These are phyloP conservation scores for Nasonovia ribisnigri DNA, from an alignment of 2,888 invertebrate genomes.

Conservation along the genomic window DNA sequence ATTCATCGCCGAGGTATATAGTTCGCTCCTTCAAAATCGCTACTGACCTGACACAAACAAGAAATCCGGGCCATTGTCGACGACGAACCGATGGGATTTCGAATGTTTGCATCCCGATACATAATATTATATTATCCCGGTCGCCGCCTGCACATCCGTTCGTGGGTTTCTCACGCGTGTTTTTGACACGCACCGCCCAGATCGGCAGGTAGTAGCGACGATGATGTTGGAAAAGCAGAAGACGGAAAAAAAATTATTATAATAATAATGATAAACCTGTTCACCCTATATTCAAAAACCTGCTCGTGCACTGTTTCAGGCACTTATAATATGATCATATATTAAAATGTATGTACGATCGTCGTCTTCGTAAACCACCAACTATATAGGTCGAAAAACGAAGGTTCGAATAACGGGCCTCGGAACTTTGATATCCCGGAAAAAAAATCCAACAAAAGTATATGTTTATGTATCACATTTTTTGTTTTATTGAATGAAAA, in stretches of 20 bases:
- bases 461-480: background rate
- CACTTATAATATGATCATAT: background rate
- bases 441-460: background rate
- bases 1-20: background rate
- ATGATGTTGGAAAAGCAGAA: background rate
- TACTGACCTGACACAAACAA: slow-evolving; percentile 49
- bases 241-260: background rate
- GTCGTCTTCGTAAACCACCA: too few relatives aligned
- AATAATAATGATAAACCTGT: slow-evolving; percentile 40
- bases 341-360: background rate
- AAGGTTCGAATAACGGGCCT: too few relatives aligned
- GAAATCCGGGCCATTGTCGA: slow-evolving; percentile 27
- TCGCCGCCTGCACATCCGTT: slow-evolving; percentile 39
- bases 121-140: background rate
- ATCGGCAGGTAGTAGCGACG: background rate
- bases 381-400: too few relatives aligned
- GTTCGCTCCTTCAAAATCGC: slow-evolving; percentile 39
- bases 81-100: slow-evolving; percentile 4
- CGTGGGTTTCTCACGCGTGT: slow-evolving; percentile 53
- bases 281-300: background rate
- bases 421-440: background rate
- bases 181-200: background rate
- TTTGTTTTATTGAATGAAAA: background rate
- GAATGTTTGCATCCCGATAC: slow-evolving; percentile 50
- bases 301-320: background rate